These are phyloP conservation scores for Synanthedon formicaeformis DNA, from an alignment of 2,888 invertebrate genomes.

Conservation along the genomic window DNA sequence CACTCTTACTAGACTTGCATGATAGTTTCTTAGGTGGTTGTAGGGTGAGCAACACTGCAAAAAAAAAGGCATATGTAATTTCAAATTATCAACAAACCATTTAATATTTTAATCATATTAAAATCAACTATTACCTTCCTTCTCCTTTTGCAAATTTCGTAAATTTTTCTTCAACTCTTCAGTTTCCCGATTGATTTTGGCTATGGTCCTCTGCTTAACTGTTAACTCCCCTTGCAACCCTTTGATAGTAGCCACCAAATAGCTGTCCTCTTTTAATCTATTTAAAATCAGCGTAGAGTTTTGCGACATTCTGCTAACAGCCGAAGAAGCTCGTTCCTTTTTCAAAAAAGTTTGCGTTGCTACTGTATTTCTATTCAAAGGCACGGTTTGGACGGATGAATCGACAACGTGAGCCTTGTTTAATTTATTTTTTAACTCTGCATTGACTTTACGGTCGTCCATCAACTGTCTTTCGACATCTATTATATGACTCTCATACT, in stretches of 20 bases:
- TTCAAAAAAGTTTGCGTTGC: constrained; percentile 49
- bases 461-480: constrained; percentile 77
- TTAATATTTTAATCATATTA: background rate
- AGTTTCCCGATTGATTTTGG: constrained; percentile 79
- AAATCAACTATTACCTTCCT: constrained; percentile 63
- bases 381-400: constrained; percentile 61
- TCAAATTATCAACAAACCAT: background rate
- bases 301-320: constrained; percentile 66
- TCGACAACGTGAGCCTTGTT: constrained; percentile 42
- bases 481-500: constrained; percentile 80
- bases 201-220: constrained; percentile 79
- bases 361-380: constrained; percentile 26
- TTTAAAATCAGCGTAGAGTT: constrained; percentile 63
- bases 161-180: constrained; percentile 83
- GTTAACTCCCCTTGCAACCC: constrained; percentile 81
- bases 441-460: constrained; percentile 55
- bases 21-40: constrained; percentile 48
- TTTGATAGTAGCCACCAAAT: constrained; percentile 82
- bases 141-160: constrained; percentile 79
- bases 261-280: constrained; percentile 77
- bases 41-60: constrained; percentile 47
- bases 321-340: constrained; percentile 48
- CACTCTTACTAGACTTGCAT: constrained; percentile 45
- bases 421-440: constrained; percentile 68
- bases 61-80: constrained; percentile 4